phyloP scores from a whole-genome alignment of 2,797 vertebrate species.

The Lithobates pipiens region DNA sequence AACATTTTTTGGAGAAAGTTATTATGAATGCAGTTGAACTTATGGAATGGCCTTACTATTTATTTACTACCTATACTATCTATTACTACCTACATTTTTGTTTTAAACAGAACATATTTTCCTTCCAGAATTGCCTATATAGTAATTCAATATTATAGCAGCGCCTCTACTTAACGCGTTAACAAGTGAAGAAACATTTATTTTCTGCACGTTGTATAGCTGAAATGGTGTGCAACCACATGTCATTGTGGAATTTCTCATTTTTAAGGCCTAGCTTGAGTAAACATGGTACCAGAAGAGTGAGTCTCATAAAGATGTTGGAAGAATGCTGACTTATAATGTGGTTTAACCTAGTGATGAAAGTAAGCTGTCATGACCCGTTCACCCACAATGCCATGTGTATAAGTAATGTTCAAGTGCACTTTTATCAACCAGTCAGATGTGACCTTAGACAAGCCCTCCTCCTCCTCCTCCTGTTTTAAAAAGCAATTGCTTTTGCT shows the following conservation, averaged over 20 bases:
- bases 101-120: too few relatives aligned
- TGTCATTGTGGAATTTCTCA: slow-evolving; percentile 54
- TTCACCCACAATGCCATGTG: slow-evolving; percentile 40
- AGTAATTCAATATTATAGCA: slow-evolving; percentile 17
- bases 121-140: background rate
- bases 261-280: slow-evolving; percentile 34
- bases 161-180: background rate
- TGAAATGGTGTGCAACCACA: slow-evolving; percentile 14
- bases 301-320: slow-evolving; percentile 27
- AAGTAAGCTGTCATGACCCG: slow-evolving; percentile 46
- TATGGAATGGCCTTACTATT: too few relatives aligned
- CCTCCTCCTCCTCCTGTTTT: background rate
- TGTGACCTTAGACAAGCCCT: slow-evolving; percentile 7
- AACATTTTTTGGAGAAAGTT: too few relatives aligned
- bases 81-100: too few relatives aligned
- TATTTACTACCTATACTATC: too few relatives aligned
- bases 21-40: too few relatives aligned
- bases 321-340: slow-evolving; percentile 58
- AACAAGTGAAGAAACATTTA: slow-evolving; percentile 33
- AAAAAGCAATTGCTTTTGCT: background rate
- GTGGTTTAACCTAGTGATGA: slow-evolving; percentile 44
- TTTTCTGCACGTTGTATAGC: slow-evolving; percentile 7
- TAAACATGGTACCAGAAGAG: slow-evolving; percentile 40
- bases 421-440: slow-evolving; percentile 7
- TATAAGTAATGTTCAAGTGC: slow-evolving; percentile 26